Conservation (phyloP, 2,113 vertebrate genomes). For the Connochaetes taurinus region DNA sequence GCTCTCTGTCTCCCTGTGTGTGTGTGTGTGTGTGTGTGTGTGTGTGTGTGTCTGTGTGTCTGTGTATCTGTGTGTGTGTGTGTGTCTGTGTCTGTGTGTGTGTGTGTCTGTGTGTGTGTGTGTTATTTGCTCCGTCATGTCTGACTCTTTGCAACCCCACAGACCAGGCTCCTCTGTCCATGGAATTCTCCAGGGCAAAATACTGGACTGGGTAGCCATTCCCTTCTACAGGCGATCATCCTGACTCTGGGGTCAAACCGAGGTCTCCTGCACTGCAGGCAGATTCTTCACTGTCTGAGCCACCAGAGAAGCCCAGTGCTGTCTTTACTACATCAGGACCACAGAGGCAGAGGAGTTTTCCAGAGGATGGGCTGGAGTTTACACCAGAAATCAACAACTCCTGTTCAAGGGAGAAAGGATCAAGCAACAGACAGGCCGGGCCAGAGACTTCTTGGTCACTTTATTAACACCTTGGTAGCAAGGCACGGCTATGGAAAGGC, state of each 20-base stretch:
- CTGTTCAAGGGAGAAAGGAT: background rate
- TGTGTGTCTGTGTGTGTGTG: background rate
- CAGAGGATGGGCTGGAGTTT: background rate
- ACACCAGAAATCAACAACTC: background rate
- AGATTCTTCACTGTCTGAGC: background rate
- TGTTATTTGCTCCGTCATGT: background rate
- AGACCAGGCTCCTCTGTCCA: background rate
- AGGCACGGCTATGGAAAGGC: background rate
- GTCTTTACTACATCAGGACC: background rate
- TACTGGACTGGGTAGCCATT: background rate
- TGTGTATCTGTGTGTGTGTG: no score
- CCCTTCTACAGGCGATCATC: background rate
- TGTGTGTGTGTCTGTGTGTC: background rate
- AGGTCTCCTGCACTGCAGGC: background rate
- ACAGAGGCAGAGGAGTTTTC: background rate
- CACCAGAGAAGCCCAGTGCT: background rate
- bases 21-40: no score
- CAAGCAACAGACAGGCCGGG: background rate
- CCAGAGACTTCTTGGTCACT: background rate
- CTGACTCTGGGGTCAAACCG: background rate
- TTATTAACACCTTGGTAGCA: background rate
- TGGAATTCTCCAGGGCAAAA: background rate
- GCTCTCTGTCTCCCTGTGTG: background rate
- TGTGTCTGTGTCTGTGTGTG: no score
- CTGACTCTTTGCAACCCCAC: accelerated